Conservation (phyloP, 1,140 invertebrate species). For the Lordiphosa clarofinis region DNA sequence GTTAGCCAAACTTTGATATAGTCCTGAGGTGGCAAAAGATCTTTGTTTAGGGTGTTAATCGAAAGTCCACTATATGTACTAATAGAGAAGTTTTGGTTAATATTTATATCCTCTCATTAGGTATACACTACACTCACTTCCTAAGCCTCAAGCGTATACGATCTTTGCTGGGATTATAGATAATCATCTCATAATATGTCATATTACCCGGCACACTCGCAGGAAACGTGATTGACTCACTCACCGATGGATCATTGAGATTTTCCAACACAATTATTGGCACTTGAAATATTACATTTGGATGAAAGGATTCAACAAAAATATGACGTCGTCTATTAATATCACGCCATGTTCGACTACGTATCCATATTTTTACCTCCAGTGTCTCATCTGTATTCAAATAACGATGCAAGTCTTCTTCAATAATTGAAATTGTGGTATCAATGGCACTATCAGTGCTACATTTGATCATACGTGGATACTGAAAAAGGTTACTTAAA, state of each 20-base stretch:
- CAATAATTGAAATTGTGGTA: slow-evolving; percentile 21
- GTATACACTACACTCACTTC: slow-evolving; percentile 23
- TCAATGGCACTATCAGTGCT: slow-evolving; percentile 52
- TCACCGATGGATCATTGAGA: slow-evolving; percentile 6
- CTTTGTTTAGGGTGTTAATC: slow-evolving; percentile 17
- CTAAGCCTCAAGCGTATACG: slow-evolving; percentile 29
- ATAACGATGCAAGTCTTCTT: slow-evolving; percentile 31
- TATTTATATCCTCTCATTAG: too few species aligned
- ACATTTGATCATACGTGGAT: slow-evolving; percentile 40
- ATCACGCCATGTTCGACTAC: slow-evolving; percentile 1
- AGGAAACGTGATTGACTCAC: slow-evolving; percentile 41
- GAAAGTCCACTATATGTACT: slow-evolving; percentile 42
- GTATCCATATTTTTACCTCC: slow-evolving; percentile 41
- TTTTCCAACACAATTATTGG: slow-evolving; percentile 52
- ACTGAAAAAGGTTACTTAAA: slow-evolving; percentile 24
- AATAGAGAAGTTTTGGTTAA: too few species aligned
- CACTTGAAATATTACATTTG: slow-evolving; percentile 68
- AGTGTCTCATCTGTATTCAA: slow-evolving; percentile 49
- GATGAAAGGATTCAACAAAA: slow-evolving; percentile 52
- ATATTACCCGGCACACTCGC: slow-evolving; percentile 32
- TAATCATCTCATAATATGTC: slow-evolving; percentile 51
- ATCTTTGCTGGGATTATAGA: slow-evolving; percentile 51
- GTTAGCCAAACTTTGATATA: slow-evolving; percentile 31
- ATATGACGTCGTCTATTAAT: slow-evolving; percentile 54
- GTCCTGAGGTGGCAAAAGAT: slow-evolving; percentile 17